A percentile compares a stretch with the other conserved stretches of the same genome.
phyloP scores from a whole-genome alignment of 1,140 invertebrate genomes.

The Neelides sp. region DNA sequence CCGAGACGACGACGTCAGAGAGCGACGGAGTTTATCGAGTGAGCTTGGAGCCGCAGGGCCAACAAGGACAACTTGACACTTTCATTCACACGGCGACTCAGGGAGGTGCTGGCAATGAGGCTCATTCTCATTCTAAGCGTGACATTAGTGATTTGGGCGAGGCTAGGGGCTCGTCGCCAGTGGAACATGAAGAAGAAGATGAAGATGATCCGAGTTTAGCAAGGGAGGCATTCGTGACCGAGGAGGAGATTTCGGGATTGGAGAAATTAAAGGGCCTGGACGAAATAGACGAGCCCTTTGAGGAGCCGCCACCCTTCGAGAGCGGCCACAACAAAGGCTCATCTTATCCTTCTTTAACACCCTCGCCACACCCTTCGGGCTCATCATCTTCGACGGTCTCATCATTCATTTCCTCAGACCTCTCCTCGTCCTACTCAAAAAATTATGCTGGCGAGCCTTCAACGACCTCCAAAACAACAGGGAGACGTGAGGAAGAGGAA shows the following conservation, averaged over 20 bases:
- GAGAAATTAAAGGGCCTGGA: slow-evolving; percentile 23
- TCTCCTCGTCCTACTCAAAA: background rate
- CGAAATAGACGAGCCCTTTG: slow-evolving; percentile 17
- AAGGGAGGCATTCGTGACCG: slow-evolving; percentile 9
- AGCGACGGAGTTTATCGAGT: too few relatives aligned
- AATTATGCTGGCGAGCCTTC: background rate
- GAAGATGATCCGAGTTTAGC: background rate
- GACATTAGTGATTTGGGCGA: background rate
- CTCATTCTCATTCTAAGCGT: slow-evolving; percentile 1
- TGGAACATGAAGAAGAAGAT: background rate
- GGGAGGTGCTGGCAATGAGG: background rate
- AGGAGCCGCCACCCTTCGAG: slow-evolving; percentile 19
- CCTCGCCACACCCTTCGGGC: slow-evolving; percentile 3
- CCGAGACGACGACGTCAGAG: background rate
- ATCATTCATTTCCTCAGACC: too few relatives aligned
- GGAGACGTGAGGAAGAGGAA: slow-evolving; percentile 2
- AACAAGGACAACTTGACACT: too few relatives aligned
- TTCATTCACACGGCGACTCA: background rate
- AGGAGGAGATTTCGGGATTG: slow-evolving; percentile 6
- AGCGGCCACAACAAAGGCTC: too few relatives aligned
- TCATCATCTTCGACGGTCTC: slow-evolving; percentile 1
- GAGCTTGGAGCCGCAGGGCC: too few relatives aligned
- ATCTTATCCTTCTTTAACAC: too few relatives aligned
- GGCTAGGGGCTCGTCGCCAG: background rate
- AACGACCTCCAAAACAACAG: slow-evolving; percentile 1